phyloP scores from a whole-genome alignment of 2,797 vertebrate genomes.

The Galaxias olidus region DNA sequence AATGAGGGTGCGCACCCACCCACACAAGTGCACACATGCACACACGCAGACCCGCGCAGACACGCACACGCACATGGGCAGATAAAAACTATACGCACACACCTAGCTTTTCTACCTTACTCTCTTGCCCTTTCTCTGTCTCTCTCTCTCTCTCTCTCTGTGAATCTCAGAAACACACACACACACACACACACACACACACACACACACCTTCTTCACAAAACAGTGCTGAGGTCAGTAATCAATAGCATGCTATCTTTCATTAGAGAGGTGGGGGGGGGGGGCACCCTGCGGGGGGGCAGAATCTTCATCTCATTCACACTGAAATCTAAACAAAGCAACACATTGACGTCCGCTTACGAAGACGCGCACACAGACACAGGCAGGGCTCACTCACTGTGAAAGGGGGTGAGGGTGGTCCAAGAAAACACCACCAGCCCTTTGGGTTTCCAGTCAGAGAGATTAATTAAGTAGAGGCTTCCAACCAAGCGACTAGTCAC shows the following conservation, averaged over 20 bases:
- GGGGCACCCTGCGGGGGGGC: slow-evolving; percentile 59
- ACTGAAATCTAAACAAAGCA: not conserved
- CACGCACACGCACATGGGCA: not conserved
- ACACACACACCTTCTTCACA: slow-evolving; percentile 7
- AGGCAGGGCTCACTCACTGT: not conserved
- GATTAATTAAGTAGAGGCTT: too few relatives aligned
- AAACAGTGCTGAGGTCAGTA: slow-evolving; percentile 37
- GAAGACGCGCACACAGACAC: not conserved
- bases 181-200: not conserved
- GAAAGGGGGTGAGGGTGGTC: too few relatives aligned
- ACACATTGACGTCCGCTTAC: too few relatives aligned
- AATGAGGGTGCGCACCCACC: slow-evolving; percentile 22
- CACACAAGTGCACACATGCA: slow-evolving; percentile 6
- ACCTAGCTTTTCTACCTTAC: not conserved
- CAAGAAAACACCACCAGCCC: too few relatives aligned
- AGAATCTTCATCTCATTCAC: slow-evolving; percentile 56
- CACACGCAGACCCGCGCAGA: slow-evolving; percentile 8
- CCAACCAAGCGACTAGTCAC: too few relatives aligned
- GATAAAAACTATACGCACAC: not conserved
- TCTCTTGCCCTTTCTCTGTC: too few relatives aligned
- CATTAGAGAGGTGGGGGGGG: slow-evolving; percentile 58
- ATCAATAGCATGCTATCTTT: slow-evolving; percentile 60
- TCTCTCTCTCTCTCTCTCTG: too few relatives aligned
- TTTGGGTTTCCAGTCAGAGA: too few relatives aligned
- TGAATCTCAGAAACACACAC: not conserved